Percentiles rank a stretch among this genome's conserved stretches.
Evolutionary conservation across 1,140 invertebrate species (phyloP).

Genomic region (Drosophila chauvacae): DNA sequence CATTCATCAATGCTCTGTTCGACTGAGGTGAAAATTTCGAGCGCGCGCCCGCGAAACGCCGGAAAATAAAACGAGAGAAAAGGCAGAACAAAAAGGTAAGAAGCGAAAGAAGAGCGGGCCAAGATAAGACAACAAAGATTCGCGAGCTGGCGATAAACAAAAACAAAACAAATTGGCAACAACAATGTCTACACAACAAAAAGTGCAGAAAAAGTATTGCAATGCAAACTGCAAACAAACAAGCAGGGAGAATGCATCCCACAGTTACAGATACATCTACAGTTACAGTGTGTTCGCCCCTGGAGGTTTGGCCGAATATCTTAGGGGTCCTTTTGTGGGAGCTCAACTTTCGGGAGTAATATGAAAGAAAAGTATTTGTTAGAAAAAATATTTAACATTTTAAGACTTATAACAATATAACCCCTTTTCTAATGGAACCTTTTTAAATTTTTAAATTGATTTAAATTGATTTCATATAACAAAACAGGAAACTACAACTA

Average conservation of each 20-base stretch:
- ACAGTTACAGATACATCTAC: constrained; percentile 26
- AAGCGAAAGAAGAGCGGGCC: constrained; percentile 20
- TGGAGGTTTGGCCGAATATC: background rate
- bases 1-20: constrained; percentile 69
- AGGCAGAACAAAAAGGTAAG: background rate
- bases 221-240: constrained; percentile 44
- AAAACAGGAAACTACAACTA: background rate
- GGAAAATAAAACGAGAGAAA: constrained; percentile 21
- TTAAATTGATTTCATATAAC: background rate
- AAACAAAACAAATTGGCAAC: constrained; percentile 45
- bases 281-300: constrained; percentile 32
- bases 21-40: constrained; percentile 62
- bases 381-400: background rate
- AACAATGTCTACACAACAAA: constrained; percentile 27
- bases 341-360: background rate
- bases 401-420: background rate
- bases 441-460: background rate
- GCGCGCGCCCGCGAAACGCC: constrained; percentile 53
- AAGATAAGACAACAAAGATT: constrained; percentile 50
- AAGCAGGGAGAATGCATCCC: constrained; percentile 47
- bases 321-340: background rate
- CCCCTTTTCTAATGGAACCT: background rate
- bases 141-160: constrained; percentile 65
- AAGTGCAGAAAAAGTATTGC: constrained; percentile 20
- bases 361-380: background rate